Evolutionary conservation across 2,797 vertebrate genomes (phyloP).

Genomic region (Enteromius viviparus): DNA sequence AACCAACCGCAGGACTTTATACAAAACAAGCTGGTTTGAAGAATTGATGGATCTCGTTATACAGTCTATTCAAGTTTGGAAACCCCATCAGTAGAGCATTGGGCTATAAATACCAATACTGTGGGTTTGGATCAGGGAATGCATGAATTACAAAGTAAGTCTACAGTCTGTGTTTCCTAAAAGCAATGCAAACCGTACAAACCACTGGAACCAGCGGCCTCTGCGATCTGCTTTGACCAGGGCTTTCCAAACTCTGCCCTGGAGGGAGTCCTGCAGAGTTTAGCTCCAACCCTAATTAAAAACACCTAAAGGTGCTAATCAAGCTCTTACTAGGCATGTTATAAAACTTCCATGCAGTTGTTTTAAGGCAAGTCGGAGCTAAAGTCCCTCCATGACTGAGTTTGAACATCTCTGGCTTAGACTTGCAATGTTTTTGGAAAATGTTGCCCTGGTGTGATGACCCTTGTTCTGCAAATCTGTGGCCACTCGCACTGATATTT

Average conservation of each 20-base stretch:
- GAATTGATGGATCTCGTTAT: background rate
- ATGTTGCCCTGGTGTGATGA: slow-evolving; percentile 64
- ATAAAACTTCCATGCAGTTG: too few relatives aligned
- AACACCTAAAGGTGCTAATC: too few relatives aligned
- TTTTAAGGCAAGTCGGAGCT: too few relatives aligned
- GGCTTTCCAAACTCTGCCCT: too few relatives aligned
- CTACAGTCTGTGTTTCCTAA: background rate
- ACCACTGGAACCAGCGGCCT: background rate
- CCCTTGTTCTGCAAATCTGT: slow-evolving; percentile 51
- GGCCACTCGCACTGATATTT: slow-evolving; percentile 58
- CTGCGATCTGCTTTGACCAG: background rate
- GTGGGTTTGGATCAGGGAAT: background rate
- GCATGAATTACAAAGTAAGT: background rate
- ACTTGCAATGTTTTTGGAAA: background rate
- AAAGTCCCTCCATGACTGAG: too few relatives aligned
- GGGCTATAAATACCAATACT: background rate
- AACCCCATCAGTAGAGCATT: background rate
- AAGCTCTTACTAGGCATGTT: too few relatives aligned
- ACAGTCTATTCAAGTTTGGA: background rate
- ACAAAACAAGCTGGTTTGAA: background rate
- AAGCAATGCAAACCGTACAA: background rate
- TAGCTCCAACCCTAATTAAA: too few relatives aligned
- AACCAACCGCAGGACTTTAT: background rate
- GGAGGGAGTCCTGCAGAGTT: too few relatives aligned
- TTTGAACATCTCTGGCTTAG: background rate